Conservation (phyloP, 2,888 invertebrate genomes). For the Tyria jacobaeae region DNA sequence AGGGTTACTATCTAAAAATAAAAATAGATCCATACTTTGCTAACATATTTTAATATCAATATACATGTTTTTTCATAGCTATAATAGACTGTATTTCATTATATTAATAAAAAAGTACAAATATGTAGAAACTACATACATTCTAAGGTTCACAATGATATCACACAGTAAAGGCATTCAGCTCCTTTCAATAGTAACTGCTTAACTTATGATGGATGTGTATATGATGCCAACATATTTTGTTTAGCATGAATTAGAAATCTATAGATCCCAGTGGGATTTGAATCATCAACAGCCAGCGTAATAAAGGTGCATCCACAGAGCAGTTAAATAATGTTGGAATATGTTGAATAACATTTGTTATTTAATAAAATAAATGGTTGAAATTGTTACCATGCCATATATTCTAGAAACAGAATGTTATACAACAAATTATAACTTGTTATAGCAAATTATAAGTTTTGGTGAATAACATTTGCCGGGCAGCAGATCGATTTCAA, state of each 20-base stretch:
- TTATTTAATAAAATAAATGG: too few relatives aligned
- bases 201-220: not conserved
- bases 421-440: too few relatives aligned
- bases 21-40: not conserved
- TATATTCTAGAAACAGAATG: too few relatives aligned
- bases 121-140: constrained; percentile 1
- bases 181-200: not conserved
- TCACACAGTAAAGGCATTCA: constrained; percentile 1
- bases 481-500: too few relatives aligned
- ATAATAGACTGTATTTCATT: constrained; percentile 7
- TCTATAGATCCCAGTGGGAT: not conserved
- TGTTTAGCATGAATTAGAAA: not conserved
- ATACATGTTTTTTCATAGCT: constrained; percentile 2
- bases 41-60: constrained; percentile 6
- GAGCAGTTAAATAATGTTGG: too few relatives aligned
- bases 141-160: not conserved
- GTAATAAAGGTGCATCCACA: too few relatives aligned
- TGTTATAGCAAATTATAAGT: too few relatives aligned
- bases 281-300: not conserved
- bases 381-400: too few relatives aligned
- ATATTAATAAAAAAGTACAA: not conserved
- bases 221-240: not conserved
- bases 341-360: too few relatives aligned
- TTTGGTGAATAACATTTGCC: too few relatives aligned
- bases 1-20: not conserved